A percentile compares a stretch with the other conserved stretches of the same genome.
phyloP scores from a whole-genome alignment of 2,113 vertebrate species.

The Haliaeetus leucogaster region DNA sequence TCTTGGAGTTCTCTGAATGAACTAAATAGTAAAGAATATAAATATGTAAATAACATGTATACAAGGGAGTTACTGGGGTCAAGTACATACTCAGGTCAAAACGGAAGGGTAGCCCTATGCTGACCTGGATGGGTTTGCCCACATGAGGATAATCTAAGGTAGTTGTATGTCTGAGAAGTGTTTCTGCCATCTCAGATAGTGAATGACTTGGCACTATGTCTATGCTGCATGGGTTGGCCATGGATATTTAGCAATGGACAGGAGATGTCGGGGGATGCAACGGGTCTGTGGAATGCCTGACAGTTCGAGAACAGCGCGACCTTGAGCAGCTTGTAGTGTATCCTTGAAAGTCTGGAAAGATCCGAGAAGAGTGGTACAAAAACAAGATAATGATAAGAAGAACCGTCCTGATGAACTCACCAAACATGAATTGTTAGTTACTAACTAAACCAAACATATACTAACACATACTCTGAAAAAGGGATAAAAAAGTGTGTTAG shows the following conservation, averaged over 20 bases:
- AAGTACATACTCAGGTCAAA: not conserved
- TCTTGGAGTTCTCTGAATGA: not conserved
- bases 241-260: not conserved
- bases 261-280: not conserved
- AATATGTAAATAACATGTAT: not conserved
- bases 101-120: not conserved
- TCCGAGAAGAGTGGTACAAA: no score
- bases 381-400: no score
- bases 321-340: no score
- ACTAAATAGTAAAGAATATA: not conserved
- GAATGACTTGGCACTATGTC: not conserved
- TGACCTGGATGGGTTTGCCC: not conserved
- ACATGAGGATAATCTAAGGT: not conserved
- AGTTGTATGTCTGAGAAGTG: not conserved
- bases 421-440: no score
- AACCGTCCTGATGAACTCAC: no score
- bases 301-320: no score
- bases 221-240: not conserved
- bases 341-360: no score
- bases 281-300: no score
- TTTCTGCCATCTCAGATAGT: not conserved
- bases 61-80: not conserved
- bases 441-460: no score
- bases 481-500: no score
- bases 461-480: no score